A percentile compares a stretch with the other conserved stretches of the same genome.
These are phyloP conservation scores for Gulo gulo DNA, from an alignment of 2,113 vertebrate genomes.

Conservation along the genomic window DNA sequence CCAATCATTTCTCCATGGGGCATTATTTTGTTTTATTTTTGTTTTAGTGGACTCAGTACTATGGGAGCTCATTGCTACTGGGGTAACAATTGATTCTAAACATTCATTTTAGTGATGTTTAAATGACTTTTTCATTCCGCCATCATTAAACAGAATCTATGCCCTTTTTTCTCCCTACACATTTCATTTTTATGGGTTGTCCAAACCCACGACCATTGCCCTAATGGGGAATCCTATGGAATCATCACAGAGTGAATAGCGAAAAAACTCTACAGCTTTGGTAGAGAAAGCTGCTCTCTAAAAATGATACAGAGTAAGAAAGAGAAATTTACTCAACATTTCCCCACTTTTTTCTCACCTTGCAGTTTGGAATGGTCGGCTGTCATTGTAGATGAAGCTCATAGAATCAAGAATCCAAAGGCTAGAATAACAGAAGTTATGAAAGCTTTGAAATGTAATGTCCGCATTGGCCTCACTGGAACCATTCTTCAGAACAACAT, in stretches of 20 bases:
- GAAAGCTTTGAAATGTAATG: slow-evolving; percentile 90
- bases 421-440: slow-evolving; percentile 93
- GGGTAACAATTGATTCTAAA: not conserved
- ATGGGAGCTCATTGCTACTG: not conserved
- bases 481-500: slow-evolving; percentile 98
- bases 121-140: not conserved
- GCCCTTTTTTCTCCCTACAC: not conserved
- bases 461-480: slow-evolving; percentile 95
- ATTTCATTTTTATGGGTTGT: not conserved
- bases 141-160: not conserved
- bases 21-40: not conserved
- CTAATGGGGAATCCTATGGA: not conserved
- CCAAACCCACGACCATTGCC: not conserved
- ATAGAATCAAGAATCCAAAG: slow-evolving; percentile 96
- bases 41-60: not conserved
- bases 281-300: not conserved
- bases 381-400: slow-evolving; percentile 95
- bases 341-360: not conserved
- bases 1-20: not conserved
- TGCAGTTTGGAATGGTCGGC: slow-evolving; percentile 93
- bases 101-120: not conserved
- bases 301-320: not conserved
- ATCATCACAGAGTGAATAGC: not conserved
- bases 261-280: not conserved
- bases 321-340: not conserved